Evolutionary conservation across 2,113 vertebrate genomes (phyloP), one percentile per base, ranked within the genome.

Genomic region (Brachionichthys hirsutus): DNA sequence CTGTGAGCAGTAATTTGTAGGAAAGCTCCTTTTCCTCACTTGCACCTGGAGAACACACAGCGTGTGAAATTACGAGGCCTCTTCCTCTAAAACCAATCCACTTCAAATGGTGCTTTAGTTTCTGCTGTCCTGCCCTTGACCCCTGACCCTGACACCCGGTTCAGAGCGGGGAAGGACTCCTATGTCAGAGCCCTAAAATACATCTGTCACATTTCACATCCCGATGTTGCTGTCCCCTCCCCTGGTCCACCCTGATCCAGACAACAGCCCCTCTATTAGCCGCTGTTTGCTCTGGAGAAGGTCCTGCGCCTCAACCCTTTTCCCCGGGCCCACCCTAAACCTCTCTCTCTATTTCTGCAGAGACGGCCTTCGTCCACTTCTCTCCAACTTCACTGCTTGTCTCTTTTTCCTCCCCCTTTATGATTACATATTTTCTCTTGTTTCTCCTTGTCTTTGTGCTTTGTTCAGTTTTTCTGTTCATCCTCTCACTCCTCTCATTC

Each of bases 121-220:
- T 59, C 56, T 22, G 18, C 57, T 77, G 77, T 78, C 67, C 76
- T 79, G 65, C 67, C 71, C 80, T 80, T 88, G 87, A 85, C 79
- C 77, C 42, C 36, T 73, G 64, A 80, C 73, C 78, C 69, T 85
- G 77, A 83, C 80, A 87, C 83, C 81, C 70, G 77, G 73, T 54
- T 77, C 72, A 73, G 76, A 85, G 77, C 48, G 59, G 62, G 70
- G 76, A 70, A 78, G 76, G 61, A 57, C 78, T 85, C 57, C 63
- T 63, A 66, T n/a, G 16, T 65, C 47, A 46, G 15, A 70, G 43
- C 42, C 77, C 71, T 56, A 61, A 89, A 90, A 91, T 89, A 90
- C 77, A 89, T 85, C 81, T 87, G 88, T 85, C 86, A 91, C 78
- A 91, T 91, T 89, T 90, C 77, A 87, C 87, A 87, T 78, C 62